phyloP scores from a whole-genome alignment of 2,113 vertebrate species.

The Caracal caracal region DNA sequence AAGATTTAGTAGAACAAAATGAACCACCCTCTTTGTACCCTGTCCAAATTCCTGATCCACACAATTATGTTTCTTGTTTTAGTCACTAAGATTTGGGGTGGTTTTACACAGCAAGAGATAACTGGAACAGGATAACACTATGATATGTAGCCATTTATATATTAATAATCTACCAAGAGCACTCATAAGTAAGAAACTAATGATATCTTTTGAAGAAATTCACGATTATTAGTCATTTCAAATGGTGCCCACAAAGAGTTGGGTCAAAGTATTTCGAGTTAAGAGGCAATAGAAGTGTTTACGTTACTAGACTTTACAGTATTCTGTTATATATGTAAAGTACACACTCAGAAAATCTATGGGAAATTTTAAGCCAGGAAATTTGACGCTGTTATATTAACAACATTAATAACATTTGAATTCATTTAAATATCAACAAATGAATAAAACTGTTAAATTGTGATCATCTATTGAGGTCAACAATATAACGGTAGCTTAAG shows the following conservation, averaged over 20 bases:
- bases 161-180: not conserved
- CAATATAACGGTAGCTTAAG: not conserved
- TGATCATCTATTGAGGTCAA: not conserved
- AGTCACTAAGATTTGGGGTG: not conserved
- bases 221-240: conserved; percentile 18
- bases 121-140: not conserved
- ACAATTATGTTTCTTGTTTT: not conserved
- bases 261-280: not conserved
- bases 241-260: not conserved
- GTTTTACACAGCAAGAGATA: not conserved
- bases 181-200: not conserved
- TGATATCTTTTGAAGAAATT: not conserved
- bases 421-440: conserved; percentile 11
- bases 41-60: not conserved
- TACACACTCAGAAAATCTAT: conserved; percentile 9
- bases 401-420: conserved; percentile 25
- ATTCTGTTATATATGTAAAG: not conserved
- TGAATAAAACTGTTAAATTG: not conserved
- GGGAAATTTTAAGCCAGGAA: conserved; percentile 19
- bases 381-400: not conserved
- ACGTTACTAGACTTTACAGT: not conserved
- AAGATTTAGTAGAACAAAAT: not conserved
- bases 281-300: conserved; percentile 2
- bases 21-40: not conserved
- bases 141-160: not conserved